Evolutionary conservation across 2,797 vertebrate genomes (phyloP), one percentile per base, ranked within the genome.

Genomic region (Sphenodon punctatus): DNA sequence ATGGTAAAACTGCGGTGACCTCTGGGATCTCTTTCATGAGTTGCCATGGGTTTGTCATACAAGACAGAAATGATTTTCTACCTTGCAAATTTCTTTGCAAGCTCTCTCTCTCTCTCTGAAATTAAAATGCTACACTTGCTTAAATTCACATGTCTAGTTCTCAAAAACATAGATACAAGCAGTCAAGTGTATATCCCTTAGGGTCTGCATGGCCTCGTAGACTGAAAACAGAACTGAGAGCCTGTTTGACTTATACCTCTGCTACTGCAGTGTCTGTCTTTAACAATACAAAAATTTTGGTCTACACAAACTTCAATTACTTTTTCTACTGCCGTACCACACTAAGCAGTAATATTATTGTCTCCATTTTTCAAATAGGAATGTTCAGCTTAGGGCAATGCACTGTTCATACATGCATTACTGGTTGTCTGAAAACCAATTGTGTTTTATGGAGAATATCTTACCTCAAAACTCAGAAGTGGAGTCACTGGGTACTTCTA

Each of bases 221-320:
- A 43, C 67, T 36, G 75, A 77, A 5, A 27, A 41, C 46, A 70
- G 65, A 14, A 9, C 60, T 41, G 20, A 17, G 32, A 74, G 74
- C 25, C 46, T 80, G 78, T 49, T 74, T 83, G 67, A 56, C 32
- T 71, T 58, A 78, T 67, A 85, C 53, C 59, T 12, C 69, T 83
- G 14, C 16, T n/a, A n/a, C n/a, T n/a, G n/a, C 16, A 19, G 55
- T 32, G 17, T 36, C 84, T 77, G n/a, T 13, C 22, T 64, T 32
- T 56, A 56, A 34, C 30, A 17, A 45, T 53, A 82, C 74, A 78
- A 65, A 46, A 39, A 58, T 58, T 2, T 55, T 19, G 42, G 14
- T 56, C 65, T n/a, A n/a, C 10, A 23, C 59, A 84, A 65, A 77
- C 25, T 49, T 61, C 3, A 61, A 70, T 88, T 82, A 77, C 64